Percentiles rank a stretch among this genome's conserved stretches.
Evolutionary conservation across 2,797 vertebrate species (phyloP).

Genomic region (Acanthurus leucopareius): DNA sequence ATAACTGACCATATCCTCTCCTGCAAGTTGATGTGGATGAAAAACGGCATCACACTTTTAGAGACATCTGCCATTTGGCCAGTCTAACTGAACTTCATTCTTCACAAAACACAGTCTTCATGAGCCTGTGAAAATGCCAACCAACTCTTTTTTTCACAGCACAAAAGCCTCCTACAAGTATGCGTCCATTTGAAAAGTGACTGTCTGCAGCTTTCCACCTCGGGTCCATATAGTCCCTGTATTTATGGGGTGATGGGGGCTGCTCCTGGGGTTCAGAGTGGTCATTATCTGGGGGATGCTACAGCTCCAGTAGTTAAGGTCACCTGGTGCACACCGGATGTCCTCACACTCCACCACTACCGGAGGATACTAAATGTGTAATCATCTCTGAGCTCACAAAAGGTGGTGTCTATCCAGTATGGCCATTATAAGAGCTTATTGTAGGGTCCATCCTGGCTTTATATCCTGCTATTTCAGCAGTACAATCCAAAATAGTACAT

Average conservation of each 20-base stretch:
- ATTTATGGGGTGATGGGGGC: slow-evolving; percentile 77
- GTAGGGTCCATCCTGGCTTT: slow-evolving; percentile 67
- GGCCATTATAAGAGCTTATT: slow-evolving; percentile 74
- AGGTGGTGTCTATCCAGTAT: slow-evolving; percentile 63
- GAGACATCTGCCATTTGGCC: slow-evolving; percentile 59
- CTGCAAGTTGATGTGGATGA: slow-evolving; percentile 26
- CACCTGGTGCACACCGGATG: slow-evolving; percentile 72
- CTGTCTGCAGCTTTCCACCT: slow-evolving; percentile 64
- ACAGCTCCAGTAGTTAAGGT: slow-evolving; percentile 80
- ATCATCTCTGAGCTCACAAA: slow-evolving; percentile 79
- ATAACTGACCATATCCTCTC: slow-evolving; percentile 29
- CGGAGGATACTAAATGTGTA: slow-evolving; percentile 81
- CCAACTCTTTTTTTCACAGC: slow-evolving; percentile 38
- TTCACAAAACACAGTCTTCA: slow-evolving; percentile 61
- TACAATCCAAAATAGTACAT: slow-evolving; percentile 57
- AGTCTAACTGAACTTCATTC: slow-evolving; percentile 43
- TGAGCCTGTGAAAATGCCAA: slow-evolving; percentile 56
- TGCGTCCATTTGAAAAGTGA: slow-evolving; percentile 76
- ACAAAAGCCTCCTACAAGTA: slow-evolving; percentile 71
- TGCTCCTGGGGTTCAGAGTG: slow-evolving; percentile 78
- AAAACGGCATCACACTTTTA: slow-evolving; percentile 41
- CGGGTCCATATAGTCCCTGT: slow-evolving; percentile 70
- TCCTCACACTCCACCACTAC: slow-evolving; percentile 69
- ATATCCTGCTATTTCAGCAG: slow-evolving; percentile 69
- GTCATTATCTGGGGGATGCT: slow-evolving; percentile 84